phyloP scores from a whole-genome alignment of 2,888 invertebrate genomes.

The Caenorhabditis virilis region DNA sequence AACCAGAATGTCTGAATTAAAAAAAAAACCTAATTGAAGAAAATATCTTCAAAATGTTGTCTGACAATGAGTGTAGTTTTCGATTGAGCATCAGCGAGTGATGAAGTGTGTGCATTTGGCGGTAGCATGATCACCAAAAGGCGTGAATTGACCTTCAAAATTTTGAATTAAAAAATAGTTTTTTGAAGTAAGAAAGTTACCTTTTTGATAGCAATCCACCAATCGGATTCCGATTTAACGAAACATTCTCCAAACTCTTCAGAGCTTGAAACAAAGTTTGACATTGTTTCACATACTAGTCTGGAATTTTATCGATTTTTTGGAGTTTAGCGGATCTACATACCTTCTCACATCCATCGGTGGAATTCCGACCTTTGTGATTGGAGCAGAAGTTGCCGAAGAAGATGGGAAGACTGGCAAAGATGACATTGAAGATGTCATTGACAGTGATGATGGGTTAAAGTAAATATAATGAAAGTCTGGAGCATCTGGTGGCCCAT shows the following conservation, averaged over 20 bases:
- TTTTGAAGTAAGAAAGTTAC: constrained; percentile 10
- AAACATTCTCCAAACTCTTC: constrained; percentile 59
- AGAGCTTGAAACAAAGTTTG: constrained; percentile 47
- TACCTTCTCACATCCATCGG: constrained; percentile 46
- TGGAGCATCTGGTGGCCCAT: constrained; percentile 24
- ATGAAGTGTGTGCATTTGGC: constrained; percentile 41
- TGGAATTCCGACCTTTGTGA: constrained; percentile 26
- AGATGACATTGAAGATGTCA: constrained; percentile 53
- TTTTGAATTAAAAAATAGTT: too few relatives aligned
- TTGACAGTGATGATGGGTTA: constrained; percentile 62
- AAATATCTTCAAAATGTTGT: constrained; percentile 54
- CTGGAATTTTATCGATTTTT: constrained; percentile 29
- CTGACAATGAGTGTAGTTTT: constrained; percentile 49
- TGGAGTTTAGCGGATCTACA: background rate
- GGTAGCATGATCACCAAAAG: constrained; percentile 58
- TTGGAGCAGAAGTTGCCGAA: constrained; percentile 13
- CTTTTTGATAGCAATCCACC: constrained; percentile 65
- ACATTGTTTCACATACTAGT: constrained; percentile 57
- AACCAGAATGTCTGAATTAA: too few relatives aligned
- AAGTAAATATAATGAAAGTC: constrained; percentile 67
- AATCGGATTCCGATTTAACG: constrained; percentile 60
- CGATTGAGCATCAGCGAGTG: constrained; percentile 55
- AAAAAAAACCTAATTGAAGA: constrained; percentile 38
- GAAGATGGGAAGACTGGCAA: constrained; percentile 10
- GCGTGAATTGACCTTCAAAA: constrained; percentile 51